These are phyloP conservation scores for Archivesica marissinica DNA, from an alignment of 1,140 invertebrate genomes.

Conservation along the genomic window DNA sequence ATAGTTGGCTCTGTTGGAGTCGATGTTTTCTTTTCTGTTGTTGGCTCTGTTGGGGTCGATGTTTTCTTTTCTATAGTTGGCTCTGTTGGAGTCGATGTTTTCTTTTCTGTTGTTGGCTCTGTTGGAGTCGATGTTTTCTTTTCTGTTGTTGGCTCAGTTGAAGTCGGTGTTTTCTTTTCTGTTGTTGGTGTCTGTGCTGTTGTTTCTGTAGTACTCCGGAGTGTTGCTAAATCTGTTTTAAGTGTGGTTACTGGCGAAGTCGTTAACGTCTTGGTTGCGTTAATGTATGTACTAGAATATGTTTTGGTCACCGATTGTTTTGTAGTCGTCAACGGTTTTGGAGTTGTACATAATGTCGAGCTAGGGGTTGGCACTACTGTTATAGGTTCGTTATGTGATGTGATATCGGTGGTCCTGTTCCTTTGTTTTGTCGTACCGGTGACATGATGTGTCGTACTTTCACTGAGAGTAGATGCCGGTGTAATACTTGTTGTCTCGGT, in stretches of 20 bases:
- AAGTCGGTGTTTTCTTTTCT: not conserved
- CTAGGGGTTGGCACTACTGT: not conserved
- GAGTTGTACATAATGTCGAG: constrained; percentile 5
- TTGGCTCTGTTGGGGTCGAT: not conserved
- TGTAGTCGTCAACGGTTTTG: not conserved
- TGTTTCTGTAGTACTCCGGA: too few relatives aligned
- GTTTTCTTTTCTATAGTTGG: not conserved
- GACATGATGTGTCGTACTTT: too few relatives aligned
- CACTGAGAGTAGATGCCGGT: too few relatives aligned
- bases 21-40: not conserved
- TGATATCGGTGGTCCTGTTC: not conserved
- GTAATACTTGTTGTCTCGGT: too few relatives aligned
- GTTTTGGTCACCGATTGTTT: not conserved
- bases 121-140: not conserved
- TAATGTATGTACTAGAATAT: not conserved
- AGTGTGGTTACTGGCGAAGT: too few relatives aligned
- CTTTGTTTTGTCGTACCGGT: too few relatives aligned
- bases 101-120: not conserved
- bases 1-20: not conserved
- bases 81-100: not conserved
- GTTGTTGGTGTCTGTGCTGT: not conserved
- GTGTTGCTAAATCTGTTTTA: too few relatives aligned
- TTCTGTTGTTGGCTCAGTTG: not conserved
- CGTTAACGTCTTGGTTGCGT: too few relatives aligned
- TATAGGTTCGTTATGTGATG: not conserved